phyloP scores from a whole-genome alignment of 2,888 invertebrate species.

The Venustoraphidia nigricollis region DNA sequence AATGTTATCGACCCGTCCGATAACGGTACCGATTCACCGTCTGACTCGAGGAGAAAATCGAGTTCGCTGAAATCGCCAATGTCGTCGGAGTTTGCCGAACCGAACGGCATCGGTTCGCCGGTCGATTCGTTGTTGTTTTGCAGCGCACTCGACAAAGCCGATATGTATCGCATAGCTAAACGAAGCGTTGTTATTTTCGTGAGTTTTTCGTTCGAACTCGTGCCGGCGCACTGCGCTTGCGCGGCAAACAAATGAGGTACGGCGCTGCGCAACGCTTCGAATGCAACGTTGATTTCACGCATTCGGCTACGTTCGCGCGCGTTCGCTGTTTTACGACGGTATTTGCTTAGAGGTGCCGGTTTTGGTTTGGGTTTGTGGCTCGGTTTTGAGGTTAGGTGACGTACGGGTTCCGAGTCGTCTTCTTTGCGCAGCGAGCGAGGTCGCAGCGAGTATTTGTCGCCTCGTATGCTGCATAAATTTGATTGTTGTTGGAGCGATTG shows the following conservation, averaged over 20 bases:
- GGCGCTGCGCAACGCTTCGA: constrained; percentile 62
- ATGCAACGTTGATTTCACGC: constrained; percentile 81
- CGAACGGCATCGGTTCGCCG: too few relatives aligned
- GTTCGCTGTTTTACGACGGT: constrained; percentile 79
- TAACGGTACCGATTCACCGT: constrained; percentile 38
- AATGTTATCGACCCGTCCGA: constrained; percentile 33
- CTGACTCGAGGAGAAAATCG: constrained; percentile 37
- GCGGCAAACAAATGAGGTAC: constrained; percentile 47
- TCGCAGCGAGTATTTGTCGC: constrained; percentile 51
- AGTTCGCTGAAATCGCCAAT: constrained; percentile 23
- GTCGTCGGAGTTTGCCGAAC: too few relatives aligned
- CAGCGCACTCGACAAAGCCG: constrained; percentile 53
- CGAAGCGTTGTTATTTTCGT: constrained; percentile 82
- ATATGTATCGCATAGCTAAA: constrained; percentile 77
- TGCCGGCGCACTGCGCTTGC: constrained; percentile 20
- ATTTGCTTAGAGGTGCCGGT: constrained; percentile 70
- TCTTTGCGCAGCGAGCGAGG: constrained; percentile 45
- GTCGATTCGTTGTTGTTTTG: too few relatives aligned
- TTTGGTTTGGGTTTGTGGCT: constrained; percentile 37
- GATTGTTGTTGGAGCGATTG: constrained; percentile 14
- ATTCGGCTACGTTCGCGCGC: constrained; percentile 75
- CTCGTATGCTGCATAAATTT: constrained; percentile 17
- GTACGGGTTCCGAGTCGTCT: constrained; percentile 20
- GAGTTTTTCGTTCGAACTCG: constrained; percentile 55
- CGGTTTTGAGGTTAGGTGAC: constrained; percentile 10